Evolutionary conservation across 2,113 vertebrate genomes (phyloP).

Genomic region (Callocephalon fimbriatum): DNA sequence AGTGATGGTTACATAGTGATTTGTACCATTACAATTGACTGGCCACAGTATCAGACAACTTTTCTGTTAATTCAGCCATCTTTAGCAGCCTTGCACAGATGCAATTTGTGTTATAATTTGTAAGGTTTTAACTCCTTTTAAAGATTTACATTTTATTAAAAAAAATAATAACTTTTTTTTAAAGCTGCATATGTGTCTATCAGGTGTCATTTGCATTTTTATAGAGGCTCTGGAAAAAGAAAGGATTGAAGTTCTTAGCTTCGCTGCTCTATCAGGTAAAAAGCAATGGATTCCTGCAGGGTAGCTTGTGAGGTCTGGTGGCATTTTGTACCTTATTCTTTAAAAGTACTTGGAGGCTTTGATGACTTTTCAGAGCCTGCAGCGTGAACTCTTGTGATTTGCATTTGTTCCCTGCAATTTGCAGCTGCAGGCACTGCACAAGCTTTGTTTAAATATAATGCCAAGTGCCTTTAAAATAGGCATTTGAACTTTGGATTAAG

Average conservation of each 20-base stretch:
- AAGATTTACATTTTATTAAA: neutral
- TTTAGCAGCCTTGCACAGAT: neutral
- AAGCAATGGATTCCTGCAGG: constrained; percentile 29
- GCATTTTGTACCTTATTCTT: constrained; percentile 33
- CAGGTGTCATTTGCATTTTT: neutral
- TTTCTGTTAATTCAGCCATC: neutral
- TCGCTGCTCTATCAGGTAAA: neutral
- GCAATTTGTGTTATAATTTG: neutral
- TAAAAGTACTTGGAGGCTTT: constrained; percentile 35
- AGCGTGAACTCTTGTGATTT: constrained; percentile 41
- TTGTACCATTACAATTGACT: neutral
- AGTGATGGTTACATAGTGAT: neutral
- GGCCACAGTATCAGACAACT: neutral
- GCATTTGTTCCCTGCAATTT: constrained; percentile 63
- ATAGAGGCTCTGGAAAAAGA: neutral
- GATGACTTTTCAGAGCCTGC: constrained; percentile 39
- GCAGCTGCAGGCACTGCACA: constrained; percentile 28
- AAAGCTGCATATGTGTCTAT: neutral
- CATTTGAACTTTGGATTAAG: constrained; percentile 56
- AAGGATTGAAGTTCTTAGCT: neutral
- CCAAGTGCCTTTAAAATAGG: constrained; percentile 25
- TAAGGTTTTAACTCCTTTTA: neutral
- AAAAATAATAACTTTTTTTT: neutral
- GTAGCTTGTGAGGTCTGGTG: constrained; percentile 13
- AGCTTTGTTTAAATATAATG: constrained; percentile 58